Base-by-base conservation (phyloP, 2,797 vertebrate species). In the Champsocephalus esox region DNA sequence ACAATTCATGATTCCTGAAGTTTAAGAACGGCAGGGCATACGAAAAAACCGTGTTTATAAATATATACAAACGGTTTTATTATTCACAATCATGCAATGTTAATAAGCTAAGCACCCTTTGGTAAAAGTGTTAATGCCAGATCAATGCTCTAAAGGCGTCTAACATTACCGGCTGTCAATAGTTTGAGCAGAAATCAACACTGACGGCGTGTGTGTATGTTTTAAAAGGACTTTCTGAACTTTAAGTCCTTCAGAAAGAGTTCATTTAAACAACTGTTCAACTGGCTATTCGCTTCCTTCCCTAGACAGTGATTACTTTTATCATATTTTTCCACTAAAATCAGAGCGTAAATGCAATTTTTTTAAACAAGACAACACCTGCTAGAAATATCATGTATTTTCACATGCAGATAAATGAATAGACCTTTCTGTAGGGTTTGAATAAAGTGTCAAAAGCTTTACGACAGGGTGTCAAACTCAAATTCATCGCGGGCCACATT, bases 91-190 rank as follows among this genome's bases (percentile, higher is more conserved):
- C 38, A 75, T 45, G 50, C n/a, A 48, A 58, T 66, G 52, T 70
- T 48, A 80, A 81, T 63, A 67, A 61, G 70, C 70, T 28, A 60
- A 84, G 65, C 11, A 28, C 79, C 78, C 52, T 79, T 77, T 78
- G 71, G 86, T 84, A 82, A 75, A 82, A 63, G 55, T 64, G 79
- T 82, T 88, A 91, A 92, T 92, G 88, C 21, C 21, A 21, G 87
- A 92, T 94, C 91, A 83, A 93, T 93, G 82, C 75, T 78, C 32
- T 2, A 52, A 66, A 84, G 72, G 82, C 89, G 65, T 92, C 82
- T 92, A 55, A 2, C 75, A 90, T 94, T 93, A 92, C 87, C 44
- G 75, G 52, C 74, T 83, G 84, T 92, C 90, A 85, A 91, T 90
- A 83, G 82, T 86, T 83, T 81, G 71, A 87, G 79, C 70, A 82